Percentiles rank a stretch among this genome's conserved stretches.
Conservation (phyloP, 2,113 vertebrate species). For the Thunnus maccoyii region DNA sequence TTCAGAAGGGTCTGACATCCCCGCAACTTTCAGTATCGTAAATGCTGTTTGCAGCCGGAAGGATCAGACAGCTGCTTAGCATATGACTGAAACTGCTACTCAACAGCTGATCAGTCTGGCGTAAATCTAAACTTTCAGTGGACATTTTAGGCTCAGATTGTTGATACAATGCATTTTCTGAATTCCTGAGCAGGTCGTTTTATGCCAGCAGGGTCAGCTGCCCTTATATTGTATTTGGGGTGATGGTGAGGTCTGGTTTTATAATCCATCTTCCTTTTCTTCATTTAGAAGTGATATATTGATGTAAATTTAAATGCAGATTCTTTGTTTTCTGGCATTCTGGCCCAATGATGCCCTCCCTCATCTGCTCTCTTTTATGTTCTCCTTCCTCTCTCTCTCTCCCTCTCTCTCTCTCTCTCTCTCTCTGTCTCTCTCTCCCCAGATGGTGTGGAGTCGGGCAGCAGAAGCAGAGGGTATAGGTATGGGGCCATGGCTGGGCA, state of each 20-base stretch:
- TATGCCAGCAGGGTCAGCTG: slow-evolving; percentile 37
- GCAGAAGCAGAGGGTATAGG: slow-evolving; percentile 47
- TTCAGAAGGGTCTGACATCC: slow-evolving; percentile 16
- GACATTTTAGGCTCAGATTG: slow-evolving; percentile 44
- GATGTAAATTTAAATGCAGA: neutral
- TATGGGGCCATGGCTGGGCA: slow-evolving; percentile 46
- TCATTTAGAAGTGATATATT: neutral
- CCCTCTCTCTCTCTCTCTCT: neutral
- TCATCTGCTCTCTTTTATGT: slow-evolving; percentile 36
- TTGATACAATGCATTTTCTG: slow-evolving; percentile 45
- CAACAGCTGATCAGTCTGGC: slow-evolving; percentile 55
- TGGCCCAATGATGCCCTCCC: neutral
- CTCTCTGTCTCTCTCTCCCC: slow-evolving; percentile 29
- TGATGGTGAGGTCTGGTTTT: neutral
- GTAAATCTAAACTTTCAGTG: slow-evolving; percentile 44
- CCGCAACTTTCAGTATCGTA: slow-evolving; percentile 15
- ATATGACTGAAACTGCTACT: slow-evolving; percentile 37
- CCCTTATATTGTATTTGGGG: neutral
- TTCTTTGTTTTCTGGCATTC: neutral
- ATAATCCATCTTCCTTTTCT: neutral
- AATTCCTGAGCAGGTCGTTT: slow-evolving; percentile 43
- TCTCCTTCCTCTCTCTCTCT: too few relatives aligned
- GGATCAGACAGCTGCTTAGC: slow-evolving; percentile 55
- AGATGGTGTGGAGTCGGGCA: slow-evolving; percentile 39
- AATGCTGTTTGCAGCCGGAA: slow-evolving; percentile 42